A percentile compares a stretch with the other conserved stretches of the same genome.
Evolutionary conservation across 2,888 invertebrate species (phyloP).

Genomic region (Agrotis segetum): DNA sequence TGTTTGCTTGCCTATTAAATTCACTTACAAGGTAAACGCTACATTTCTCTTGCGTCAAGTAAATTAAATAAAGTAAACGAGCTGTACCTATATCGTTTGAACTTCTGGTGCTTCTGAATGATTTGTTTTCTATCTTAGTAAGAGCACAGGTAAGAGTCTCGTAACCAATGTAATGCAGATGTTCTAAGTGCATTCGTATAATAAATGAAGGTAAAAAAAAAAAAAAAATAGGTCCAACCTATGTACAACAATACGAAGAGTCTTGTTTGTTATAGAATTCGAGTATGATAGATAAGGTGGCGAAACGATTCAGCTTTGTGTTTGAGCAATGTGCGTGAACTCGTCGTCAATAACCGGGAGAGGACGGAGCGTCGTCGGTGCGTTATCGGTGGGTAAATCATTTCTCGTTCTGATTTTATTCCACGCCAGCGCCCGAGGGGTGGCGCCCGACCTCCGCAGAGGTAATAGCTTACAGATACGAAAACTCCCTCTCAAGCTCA

Average conservation of each 20-base stretch:
- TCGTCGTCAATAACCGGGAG: slow-evolving; percentile 75
- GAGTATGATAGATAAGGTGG: slow-evolving; percentile 71
- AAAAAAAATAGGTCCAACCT: slow-evolving; percentile 10
- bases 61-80: slow-evolving; percentile 1
- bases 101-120: slow-evolving; percentile 5
- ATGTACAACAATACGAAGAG: slow-evolving; percentile 27
- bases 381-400: slow-evolving; percentile 84
- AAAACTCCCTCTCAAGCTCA: slow-evolving; percentile 76
- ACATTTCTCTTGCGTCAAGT: slow-evolving; percentile 18
- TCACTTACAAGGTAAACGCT: slow-evolving; percentile 74
- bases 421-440: slow-evolving; percentile 78
- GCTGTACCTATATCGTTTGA: background rate
- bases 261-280: slow-evolving; percentile 61
- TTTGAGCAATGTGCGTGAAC: slow-evolving; percentile 80
- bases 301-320: slow-evolving; percentile 75
- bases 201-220: slow-evolving; percentile 13
- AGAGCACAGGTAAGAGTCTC: background rate
- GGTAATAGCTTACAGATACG: slow-evolving; percentile 85
- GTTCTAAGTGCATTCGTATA: slow-evolving; percentile 4
- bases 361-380: slow-evolving; percentile 71
- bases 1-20: slow-evolving; percentile 89
- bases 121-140: background rate
- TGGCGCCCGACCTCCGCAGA: slow-evolving; percentile 71
- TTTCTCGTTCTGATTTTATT: slow-evolving; percentile 87
- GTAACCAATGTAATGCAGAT: too few relatives aligned